Evolutionary conservation across 2,113 vertebrate genomes (phyloP).

Genomic region (Eulemur rufifrons): DNA sequence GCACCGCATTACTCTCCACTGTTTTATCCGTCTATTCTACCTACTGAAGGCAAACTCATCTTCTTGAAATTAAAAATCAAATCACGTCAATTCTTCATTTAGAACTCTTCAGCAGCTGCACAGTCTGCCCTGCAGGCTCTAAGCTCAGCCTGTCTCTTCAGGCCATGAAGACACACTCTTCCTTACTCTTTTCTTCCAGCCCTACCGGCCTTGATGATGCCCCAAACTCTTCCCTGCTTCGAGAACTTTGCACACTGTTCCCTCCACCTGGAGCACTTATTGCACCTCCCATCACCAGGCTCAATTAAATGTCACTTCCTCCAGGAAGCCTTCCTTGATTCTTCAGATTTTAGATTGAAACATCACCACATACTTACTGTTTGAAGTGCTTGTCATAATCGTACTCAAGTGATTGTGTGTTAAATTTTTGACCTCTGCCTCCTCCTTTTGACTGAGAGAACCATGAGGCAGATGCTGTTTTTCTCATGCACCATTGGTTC

Average conservation of each 20-base stretch:
- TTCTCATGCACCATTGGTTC: not conserved
- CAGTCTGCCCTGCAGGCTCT: rapidly evolving
- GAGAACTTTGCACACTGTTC: not conserved
- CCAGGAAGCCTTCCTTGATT: not conserved
- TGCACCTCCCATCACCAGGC: not conserved
- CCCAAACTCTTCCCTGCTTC: not conserved
- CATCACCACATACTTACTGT: not conserved
- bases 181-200: not conserved
- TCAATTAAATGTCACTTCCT: not conserved
- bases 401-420: not conserved
- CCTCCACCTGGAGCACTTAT: not conserved
- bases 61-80: not conserved
- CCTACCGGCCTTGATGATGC: rapidly evolving
- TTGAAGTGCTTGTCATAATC: not conserved
- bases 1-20: rapidly evolving
- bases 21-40: not conserved
- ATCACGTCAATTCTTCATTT: not conserved
- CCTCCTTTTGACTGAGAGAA: not conserved
- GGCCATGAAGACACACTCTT: not conserved
- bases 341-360: not conserved
- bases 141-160: not conserved
- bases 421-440: not conserved
- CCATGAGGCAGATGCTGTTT: not conserved
- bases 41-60: not conserved
- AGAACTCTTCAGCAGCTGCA: not conserved